A percentile compares a stretch with the other conserved stretches of the same genome.
These are phyloP conservation scores for Mechanitis messenoides DNA, from an alignment of 2,888 invertebrate species.

Conservation along the genomic window DNA sequence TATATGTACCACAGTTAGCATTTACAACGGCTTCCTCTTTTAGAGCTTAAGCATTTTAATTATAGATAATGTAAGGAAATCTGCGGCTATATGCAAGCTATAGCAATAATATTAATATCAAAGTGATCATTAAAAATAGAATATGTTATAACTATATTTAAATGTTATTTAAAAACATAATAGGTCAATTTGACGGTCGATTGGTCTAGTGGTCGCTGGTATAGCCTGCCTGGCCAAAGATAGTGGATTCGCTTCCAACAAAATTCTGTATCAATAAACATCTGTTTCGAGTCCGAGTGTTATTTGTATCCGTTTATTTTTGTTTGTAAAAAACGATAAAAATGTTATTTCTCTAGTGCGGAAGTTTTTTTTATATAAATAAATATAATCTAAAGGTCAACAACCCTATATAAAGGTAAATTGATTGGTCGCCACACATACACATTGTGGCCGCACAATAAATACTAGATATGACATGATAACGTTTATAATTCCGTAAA, in stretches of 20 bases:
- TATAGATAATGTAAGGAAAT: constrained; percentile 19
- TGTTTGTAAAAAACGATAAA: too few relatives aligned
- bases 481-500: constrained; percentile 39
- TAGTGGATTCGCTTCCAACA: too few relatives aligned
- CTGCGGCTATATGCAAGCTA: neutral
- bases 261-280: too few relatives aligned
- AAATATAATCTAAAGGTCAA: neutral
- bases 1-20: constrained; percentile 51
- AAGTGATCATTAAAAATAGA: neutral
- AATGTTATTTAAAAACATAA: neutral
- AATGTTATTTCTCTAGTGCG: too few relatives aligned
- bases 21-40: constrained; percentile 21
- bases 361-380: too few relatives aligned
- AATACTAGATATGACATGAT: constrained; percentile 37
- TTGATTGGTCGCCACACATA: constrained; percentile 32
- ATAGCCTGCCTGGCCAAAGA: too few relatives aligned
- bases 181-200: neutral
- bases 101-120: neutral
- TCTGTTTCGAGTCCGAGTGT: too few relatives aligned
- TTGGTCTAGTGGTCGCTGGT: too few relatives aligned
- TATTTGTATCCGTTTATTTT: too few relatives aligned
- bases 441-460: constrained; percentile 25
- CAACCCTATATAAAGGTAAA: constrained; percentile 19
- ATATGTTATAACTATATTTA: neutral
- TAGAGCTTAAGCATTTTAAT: constrained; percentile 23